Evolutionary conservation across 2,113 vertebrate species (phyloP).

Genomic region (Gracilinanus agilis): DNA sequence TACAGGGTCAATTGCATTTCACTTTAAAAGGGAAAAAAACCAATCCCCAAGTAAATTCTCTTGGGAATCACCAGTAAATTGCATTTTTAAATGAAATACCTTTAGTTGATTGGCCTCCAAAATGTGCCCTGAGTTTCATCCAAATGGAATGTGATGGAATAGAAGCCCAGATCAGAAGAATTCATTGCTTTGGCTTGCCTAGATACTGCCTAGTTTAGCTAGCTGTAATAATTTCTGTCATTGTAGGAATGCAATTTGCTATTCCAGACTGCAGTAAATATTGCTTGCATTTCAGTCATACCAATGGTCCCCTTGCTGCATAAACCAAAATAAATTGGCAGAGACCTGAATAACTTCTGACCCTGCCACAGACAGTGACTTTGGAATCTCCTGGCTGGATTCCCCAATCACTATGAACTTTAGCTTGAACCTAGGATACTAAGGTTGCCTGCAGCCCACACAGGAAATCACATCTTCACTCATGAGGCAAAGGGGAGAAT

Average conservation of each 20-base stretch:
- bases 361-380: not conserved
- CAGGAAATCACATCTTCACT: not conserved
- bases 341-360: slow-evolving; percentile 14
- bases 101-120: not conserved
- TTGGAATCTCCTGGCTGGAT: not conserved
- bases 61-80: slow-evolving; percentile 49
- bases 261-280: slow-evolving; percentile 56
- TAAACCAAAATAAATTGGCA: slow-evolving; percentile 51
- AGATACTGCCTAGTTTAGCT: slow-evolving; percentile 61
- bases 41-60: slow-evolving; percentile 21
- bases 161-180: slow-evolving; percentile 39
- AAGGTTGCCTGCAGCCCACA: not conserved
- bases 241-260: slow-evolving; percentile 60
- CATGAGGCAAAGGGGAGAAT: not conserved
- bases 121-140: slow-evolving; percentile 26
- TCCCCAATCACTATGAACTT: not conserved
- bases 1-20: not conserved
- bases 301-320: slow-evolving; percentile 46
- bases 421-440: not conserved
- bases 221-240: slow-evolving; percentile 64
- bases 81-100: slow-evolving; percentile 51
- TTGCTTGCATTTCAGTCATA: slow-evolving; percentile 51
- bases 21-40: not conserved
- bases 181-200: not conserved
- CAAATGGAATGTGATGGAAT: slow-evolving; percentile 67